phyloP scores from a whole-genome alignment of 1,140 invertebrate genomes.

The Brachionus manjavacas region DNA sequence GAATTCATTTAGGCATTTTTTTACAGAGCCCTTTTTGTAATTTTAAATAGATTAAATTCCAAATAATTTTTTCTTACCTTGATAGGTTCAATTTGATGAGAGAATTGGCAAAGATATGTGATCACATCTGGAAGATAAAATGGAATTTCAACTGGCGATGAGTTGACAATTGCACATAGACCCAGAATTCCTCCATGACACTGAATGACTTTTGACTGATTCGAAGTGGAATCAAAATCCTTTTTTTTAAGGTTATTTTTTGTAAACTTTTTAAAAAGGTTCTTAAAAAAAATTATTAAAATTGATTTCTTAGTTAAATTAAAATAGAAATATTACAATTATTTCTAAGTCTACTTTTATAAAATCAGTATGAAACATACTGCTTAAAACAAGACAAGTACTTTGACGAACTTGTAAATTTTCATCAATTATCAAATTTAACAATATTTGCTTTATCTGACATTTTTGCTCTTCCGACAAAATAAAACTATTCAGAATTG shows the following conservation, averaged over 20 bases:
- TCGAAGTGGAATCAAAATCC: background rate
- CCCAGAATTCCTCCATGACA: constrained; percentile 78
- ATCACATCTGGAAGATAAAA: constrained; percentile 75
- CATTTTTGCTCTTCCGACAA: background rate
- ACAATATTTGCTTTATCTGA: constrained; percentile 40
- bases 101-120: constrained; percentile 69
- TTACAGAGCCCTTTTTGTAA: constrained; percentile 62
- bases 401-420: constrained; percentile 64
- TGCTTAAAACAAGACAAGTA: constrained; percentile 74
- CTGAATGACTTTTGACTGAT: constrained; percentile 50
- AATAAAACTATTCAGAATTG: background rate
- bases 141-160: constrained; percentile 83
- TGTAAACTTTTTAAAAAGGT: background rate
- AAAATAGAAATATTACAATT: background rate
- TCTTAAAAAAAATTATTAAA: background rate
- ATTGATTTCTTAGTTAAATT: background rate
- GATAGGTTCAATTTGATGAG: constrained; percentile 76
- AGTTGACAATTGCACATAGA: constrained; percentile 77
- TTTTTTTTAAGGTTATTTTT: background rate
- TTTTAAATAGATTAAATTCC: no score
- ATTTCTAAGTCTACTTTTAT: background rate
- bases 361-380: constrained; percentile 70
- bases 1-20: constrained; percentile 78
- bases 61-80: background rate
- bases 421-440: constrained; percentile 53